These are phyloP conservation scores for Cossypha niveicapilla DNA, from an alignment of 2,797 vertebrate genomes.

Conservation along the genomic window DNA sequence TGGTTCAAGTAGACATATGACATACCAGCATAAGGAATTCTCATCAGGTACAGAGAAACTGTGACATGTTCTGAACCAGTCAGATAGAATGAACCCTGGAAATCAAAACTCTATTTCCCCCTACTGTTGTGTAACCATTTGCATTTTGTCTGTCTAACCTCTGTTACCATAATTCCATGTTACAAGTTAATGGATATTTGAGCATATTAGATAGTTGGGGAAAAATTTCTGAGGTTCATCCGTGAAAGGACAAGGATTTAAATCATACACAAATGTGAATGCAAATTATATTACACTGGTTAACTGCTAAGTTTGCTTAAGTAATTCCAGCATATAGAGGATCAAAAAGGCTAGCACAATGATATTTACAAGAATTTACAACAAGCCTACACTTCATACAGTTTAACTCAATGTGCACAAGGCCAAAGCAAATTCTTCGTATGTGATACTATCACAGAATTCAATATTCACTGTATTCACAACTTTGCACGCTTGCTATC, in stretches of 20 bases:
- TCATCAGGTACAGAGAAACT: background rate
- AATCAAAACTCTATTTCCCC: background rate
- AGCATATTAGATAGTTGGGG: background rate
- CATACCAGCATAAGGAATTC: slow-evolving; percentile 18
- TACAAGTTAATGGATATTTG: background rate
- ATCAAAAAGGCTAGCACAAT: background rate
- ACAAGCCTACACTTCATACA: background rate
- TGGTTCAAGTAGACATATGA: background rate
- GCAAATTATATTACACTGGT: background rate
- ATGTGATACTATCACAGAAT: background rate
- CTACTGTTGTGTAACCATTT: background rate
- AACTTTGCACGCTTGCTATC: background rate
- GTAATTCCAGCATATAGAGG: background rate
- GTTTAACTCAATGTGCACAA: background rate
- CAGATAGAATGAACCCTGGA: background rate
- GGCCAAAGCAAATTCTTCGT: background rate
- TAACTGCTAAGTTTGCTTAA: background rate
- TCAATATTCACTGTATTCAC: background rate
- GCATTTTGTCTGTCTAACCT: background rate
- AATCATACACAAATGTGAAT: background rate
- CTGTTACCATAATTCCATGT: background rate
- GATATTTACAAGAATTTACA: background rate
- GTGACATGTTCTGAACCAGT: background rate
- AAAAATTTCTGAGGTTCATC: background rate
- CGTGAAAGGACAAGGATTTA: background rate